Evolutionary conservation across 2,797 vertebrate genomes (phyloP), one percentile per base, ranked within the genome.

Genomic region (Cynopterus sphinx): DNA sequence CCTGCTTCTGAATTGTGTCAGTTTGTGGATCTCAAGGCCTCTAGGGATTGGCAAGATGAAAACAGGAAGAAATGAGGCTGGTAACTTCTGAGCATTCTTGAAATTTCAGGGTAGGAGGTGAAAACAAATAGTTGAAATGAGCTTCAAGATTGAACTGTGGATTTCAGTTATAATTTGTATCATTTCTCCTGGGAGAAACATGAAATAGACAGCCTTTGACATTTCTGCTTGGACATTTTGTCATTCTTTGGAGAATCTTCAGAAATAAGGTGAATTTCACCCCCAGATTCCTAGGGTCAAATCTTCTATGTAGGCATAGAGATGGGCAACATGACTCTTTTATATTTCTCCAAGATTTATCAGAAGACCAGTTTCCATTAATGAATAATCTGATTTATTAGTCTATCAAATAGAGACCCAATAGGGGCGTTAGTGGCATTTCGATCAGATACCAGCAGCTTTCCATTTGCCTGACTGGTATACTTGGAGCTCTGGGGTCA

Each of bases 301-400:
- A 22, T 9, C 26, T 51, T 88, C 31, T 59, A 12, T 36, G 19
- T 5, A 53, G 39, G 41, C 3, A 65, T 10, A 53, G 33, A 21
- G 24, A 57, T 28, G 33, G 70, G 17, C 67, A 90, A 68, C 57
- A 43, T 21, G 59, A 33, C 36, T 57, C 13, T 49, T 75, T 74
- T 61, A 24, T 53, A 11, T 75, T 81, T 77, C 16, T 84, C 57
- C 17, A 59, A 24, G 39, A 43, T 43, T 95, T 59, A 70, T 71
- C 79, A 63, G 78, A 68, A 55, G 33, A 92, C 16, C 6, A 51
- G 22, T 65, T 83, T 90, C 55, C 75, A 26, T 19, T 65, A 12
- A 46, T 68, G 19, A 96, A 91, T 36, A 84, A 82, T 65, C 26
- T 84, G 67, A 83, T 61, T 36, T 57, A 63, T 94, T 92, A 78